Evolutionary conservation across 2,113 vertebrate species (phyloP).

Genomic region (Phylloscopus trochiloides): DNA sequence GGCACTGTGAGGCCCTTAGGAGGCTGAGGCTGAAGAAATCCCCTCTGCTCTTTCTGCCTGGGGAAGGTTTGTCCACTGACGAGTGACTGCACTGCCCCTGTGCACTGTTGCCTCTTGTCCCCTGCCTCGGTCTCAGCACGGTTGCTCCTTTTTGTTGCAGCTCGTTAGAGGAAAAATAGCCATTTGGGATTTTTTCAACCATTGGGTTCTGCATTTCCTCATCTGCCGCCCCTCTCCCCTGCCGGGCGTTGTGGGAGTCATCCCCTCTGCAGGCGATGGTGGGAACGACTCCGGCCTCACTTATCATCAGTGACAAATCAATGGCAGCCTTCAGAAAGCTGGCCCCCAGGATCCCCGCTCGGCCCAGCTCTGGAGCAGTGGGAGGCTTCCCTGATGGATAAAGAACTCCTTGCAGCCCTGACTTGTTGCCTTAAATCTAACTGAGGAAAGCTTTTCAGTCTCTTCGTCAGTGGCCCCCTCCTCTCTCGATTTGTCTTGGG

Average conservation of each 20-base stretch:
- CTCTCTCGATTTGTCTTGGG: constrained; percentile 31
- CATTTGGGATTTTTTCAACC: background rate
- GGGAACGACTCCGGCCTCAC: constrained; percentile 76
- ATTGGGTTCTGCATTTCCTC: constrained; percentile 59
- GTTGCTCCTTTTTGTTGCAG: constrained; percentile 14
- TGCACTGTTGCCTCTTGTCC: background rate
- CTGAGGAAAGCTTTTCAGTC: constrained; percentile 61
- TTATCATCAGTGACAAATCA: constrained; percentile 79
- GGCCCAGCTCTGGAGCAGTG: constrained; percentile 65
- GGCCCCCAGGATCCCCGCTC: constrained; percentile 69
- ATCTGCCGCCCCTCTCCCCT: constrained; percentile 51
- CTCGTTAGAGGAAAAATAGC: constrained; percentile 6
- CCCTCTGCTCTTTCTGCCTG: background rate
- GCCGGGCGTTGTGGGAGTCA: constrained; percentile 75
- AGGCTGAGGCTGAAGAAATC: background rate
- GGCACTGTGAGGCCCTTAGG: background rate
- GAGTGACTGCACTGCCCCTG: background rate
- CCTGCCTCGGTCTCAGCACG: background rate
- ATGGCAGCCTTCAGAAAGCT: constrained; percentile 77
- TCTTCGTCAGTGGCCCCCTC: constrained; percentile 12
- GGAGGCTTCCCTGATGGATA: constrained; percentile 69
- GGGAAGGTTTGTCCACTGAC: background rate
- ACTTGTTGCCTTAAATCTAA: constrained; percentile 71
- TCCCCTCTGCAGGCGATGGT: constrained; percentile 77
- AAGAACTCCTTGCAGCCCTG: constrained; percentile 63